A percentile compares a stretch with the other conserved stretches of the same genome.
These are phyloP conservation scores for Takifugu flavidus DNA, from an alignment of 2,113 vertebrate genomes.

Conservation along the genomic window DNA sequence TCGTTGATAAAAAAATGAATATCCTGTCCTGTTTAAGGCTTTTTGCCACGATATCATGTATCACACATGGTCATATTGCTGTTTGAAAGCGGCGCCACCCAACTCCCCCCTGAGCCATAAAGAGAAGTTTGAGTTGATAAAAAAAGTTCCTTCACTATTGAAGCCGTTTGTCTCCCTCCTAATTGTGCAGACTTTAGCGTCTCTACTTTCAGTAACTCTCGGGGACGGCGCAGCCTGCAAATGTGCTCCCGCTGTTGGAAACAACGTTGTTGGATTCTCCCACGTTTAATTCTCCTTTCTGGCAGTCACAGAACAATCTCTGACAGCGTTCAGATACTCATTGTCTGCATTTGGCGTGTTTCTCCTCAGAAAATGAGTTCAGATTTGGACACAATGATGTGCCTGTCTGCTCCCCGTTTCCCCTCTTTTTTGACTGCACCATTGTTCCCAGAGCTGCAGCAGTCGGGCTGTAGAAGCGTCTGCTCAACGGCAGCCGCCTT, in stretches of 20 bases:
- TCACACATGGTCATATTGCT: too few species aligned
- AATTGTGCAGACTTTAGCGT: background rate
- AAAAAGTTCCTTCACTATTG: too few species aligned
- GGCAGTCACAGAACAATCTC: constrained; percentile 14
- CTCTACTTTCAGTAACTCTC: background rate
- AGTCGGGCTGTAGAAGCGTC: constrained; percentile 12
- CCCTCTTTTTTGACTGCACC: constrained; percentile 6
- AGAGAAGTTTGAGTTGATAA: background rate
- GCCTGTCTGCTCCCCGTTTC: constrained; percentile 11
- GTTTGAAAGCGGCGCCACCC: too few species aligned
- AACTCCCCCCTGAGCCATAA: background rate
- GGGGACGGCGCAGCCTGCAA: background rate
- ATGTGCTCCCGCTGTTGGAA: constrained; percentile 12
- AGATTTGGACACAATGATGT: constrained; percentile 17
- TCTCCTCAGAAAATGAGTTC: constrained; percentile 19
- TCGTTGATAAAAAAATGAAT: too few species aligned
- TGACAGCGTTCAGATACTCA: constrained; percentile 16
- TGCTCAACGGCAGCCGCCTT: background rate
- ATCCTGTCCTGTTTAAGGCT: too few species aligned
- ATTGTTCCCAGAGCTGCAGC: constrained; percentile 30
- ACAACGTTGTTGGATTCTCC: constrained; percentile 12
- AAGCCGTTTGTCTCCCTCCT: background rate
- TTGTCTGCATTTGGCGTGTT: constrained; percentile 21
- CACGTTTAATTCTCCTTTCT: constrained; percentile 15
- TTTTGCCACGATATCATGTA: too few species aligned